Conservation (phyloP, 2,888 invertebrate species). For the Macaria liturata region DNA sequence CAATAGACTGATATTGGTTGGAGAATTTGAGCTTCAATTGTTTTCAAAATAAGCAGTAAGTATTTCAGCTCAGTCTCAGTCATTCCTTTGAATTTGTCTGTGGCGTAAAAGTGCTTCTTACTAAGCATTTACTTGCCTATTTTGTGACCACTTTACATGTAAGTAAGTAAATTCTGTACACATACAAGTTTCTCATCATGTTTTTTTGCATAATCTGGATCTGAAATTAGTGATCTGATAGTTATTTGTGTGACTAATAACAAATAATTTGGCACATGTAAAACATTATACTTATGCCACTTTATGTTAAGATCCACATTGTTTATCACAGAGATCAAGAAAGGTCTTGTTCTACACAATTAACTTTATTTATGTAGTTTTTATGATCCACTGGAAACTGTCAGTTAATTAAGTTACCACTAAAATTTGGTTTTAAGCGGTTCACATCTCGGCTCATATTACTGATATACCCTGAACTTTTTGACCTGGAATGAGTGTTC, state of each 20-base stretch:
- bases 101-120: not conserved
- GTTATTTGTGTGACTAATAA: no score
- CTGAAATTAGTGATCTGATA: no score
- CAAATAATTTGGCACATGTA: no score
- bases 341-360: not conserved
- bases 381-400: constrained; percentile 8
- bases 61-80: not conserved
- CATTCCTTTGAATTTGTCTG: not conserved
- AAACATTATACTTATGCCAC: no score
- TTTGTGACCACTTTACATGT: constrained; percentile 1
- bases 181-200: no score
- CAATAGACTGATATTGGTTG: not conserved
- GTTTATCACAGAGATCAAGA: no score
- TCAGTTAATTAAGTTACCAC: constrained; percentile 6
- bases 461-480: constrained; percentile 46
- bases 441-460: constrained; percentile 28
- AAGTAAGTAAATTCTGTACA: not conserved
- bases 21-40: constrained; percentile 6
- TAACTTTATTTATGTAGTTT: constrained; percentile 9
- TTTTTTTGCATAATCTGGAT: not conserved
- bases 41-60: constrained; percentile 9
- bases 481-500: constrained; percentile 37
- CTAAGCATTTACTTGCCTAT: not conserved
- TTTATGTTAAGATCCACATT: no score
- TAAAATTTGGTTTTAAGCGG: constrained; percentile 27